Percentiles rank a stretch among this genome's conserved stretches.
phyloP scores from a whole-genome alignment of 2,888 invertebrate species.

The Nemotelus nigrinus region DNA sequence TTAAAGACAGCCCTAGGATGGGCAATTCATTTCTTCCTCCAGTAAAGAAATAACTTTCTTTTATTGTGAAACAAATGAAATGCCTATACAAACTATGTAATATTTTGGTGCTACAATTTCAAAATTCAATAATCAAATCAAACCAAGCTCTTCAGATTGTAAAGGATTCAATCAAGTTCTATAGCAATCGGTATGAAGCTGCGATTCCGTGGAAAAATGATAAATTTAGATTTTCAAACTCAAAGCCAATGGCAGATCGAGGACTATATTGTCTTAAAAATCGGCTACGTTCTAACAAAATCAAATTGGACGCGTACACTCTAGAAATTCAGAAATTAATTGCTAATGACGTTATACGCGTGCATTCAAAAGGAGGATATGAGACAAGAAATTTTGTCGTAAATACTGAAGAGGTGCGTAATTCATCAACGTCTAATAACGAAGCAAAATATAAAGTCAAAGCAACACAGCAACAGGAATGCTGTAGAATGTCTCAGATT shows the following conservation, averaged over 20 bases:
- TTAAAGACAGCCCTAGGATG: background rate
- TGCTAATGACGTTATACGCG: background rate
- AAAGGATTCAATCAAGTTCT: background rate
- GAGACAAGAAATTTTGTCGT: too few species aligned
- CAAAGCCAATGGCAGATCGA: background rate
- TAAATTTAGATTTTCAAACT: background rate
- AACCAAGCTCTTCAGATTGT: too few species aligned
- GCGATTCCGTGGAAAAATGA: constrained; percentile 8
- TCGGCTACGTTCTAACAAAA: too few species aligned
- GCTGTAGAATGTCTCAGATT: background rate
- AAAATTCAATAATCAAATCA: background rate
- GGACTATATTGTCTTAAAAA: too few species aligned
- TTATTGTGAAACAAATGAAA: background rate
- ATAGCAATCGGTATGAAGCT: background rate
- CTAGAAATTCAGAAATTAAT: background rate
- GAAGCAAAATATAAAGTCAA: background rate
- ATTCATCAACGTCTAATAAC: background rate
- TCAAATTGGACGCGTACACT: background rate
- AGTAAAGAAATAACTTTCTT: background rate
- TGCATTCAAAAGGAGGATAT: background rate
- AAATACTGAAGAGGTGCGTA: background rate
- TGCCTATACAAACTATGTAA: background rate
- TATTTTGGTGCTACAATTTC: background rate
- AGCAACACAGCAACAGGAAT: background rate
- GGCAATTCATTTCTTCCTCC: too few species aligned